Conservation (phyloP, 2,888 invertebrate species). For the Horisme vitalbata region DNA sequence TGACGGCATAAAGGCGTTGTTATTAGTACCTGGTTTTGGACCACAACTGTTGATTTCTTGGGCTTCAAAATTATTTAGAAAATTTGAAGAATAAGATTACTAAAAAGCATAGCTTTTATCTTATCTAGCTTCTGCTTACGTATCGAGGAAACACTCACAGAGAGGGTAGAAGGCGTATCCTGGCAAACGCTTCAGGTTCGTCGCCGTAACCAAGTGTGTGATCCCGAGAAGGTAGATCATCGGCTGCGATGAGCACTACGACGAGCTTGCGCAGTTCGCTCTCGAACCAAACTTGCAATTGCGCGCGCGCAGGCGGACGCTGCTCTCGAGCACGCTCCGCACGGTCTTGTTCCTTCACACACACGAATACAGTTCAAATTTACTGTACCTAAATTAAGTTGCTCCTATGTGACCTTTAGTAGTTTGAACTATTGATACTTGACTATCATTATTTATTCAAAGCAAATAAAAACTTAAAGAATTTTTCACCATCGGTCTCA, state of each 20-base stretch:
- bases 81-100: no score
- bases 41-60: no score
- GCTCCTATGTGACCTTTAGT: slow-evolving; percentile 17
- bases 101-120: no score
- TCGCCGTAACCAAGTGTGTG: slow-evolving; percentile 89
- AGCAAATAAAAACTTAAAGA: neutral
- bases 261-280: slow-evolving; percentile 91
- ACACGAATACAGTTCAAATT: slow-evolving; percentile 16
- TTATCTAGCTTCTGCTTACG: no score
- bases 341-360: slow-evolving; percentile 73
- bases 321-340: slow-evolving; percentile 82
- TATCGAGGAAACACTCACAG: slow-evolving; percentile 84
- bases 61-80: no score
- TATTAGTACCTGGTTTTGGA: no score
- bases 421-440: neutral
- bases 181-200: slow-evolving; percentile 92
- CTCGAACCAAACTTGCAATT: slow-evolving; percentile 95
- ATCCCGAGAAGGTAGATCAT: slow-evolving; percentile 91
- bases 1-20: no score
- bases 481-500: slow-evolving; percentile 36
- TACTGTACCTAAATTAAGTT: slow-evolving; percentile 31
- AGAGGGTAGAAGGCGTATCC: slow-evolving; percentile 90
- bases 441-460: neutral
- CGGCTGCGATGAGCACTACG: slow-evolving; percentile 92
- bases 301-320: slow-evolving; percentile 90